Percentiles rank a stretch among this genome's conserved stretches.
These are phyloP conservation scores for Brassicogethes aeneus DNA, from an alignment of 2,888 invertebrate genomes.

Conservation along the genomic window DNA sequence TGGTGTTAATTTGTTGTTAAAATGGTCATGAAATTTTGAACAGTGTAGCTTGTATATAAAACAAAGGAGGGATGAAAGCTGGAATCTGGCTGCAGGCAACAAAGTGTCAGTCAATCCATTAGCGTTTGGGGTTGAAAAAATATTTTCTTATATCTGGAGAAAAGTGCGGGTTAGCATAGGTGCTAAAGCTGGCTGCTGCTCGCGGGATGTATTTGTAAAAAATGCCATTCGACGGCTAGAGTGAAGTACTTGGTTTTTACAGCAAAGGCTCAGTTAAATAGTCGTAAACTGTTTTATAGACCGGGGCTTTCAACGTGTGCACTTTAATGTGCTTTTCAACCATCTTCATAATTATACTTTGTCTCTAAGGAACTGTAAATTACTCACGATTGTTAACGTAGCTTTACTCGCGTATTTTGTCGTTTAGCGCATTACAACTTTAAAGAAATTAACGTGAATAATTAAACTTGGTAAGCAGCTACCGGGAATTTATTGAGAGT, in stretches of 20 bases:
- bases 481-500: too few relatives aligned
- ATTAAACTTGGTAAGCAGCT: neutral
- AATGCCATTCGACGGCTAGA: neutral
- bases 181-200: neutral
- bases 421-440: constrained; percentile 16
- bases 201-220: neutral
- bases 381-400: constrained; percentile 28
- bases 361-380: constrained; percentile 33
- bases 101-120: neutral
- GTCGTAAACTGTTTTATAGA: constrained; percentile 39
- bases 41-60: too few relatives aligned
- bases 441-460: constrained; percentile 7
- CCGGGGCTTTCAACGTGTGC: constrained; percentile 36
- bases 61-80: too few relatives aligned
- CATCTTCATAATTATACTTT: constrained; percentile 37
- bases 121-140: neutral
- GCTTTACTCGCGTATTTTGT: constrained; percentile 18
- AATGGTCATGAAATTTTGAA: too few relatives aligned
- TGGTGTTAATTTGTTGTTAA: too few relatives aligned
- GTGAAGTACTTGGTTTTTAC: constrained; percentile 14
- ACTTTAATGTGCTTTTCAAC: constrained; percentile 34
- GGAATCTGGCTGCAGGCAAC: too few relatives aligned
- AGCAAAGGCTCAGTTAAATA: constrained; percentile 30
- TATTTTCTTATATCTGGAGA: neutral
- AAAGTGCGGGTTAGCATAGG: neutral